A percentile compares a stretch with the other conserved stretches of the same genome.
Conservation (phyloP, 2,888 invertebrate genomes). For the Ischnura elegans region DNA sequence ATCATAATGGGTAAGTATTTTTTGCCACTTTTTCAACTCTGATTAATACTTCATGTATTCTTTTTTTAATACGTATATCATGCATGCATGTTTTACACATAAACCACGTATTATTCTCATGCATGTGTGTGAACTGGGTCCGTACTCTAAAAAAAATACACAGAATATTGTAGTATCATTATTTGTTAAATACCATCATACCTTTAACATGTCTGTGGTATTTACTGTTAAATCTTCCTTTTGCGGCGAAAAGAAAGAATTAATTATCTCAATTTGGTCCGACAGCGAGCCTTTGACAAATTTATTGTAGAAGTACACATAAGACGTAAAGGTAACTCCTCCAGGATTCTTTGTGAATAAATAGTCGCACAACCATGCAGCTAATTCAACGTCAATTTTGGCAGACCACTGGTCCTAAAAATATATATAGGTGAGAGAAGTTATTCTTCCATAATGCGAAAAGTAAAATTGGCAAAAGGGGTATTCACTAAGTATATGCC, state of each 20-base stretch:
- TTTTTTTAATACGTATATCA: no score
- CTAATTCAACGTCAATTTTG: not conserved
- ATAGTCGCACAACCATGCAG: not conserved
- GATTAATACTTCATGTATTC: no score
- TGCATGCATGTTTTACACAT: no score
- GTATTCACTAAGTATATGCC: not conserved
- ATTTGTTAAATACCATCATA: not conserved
- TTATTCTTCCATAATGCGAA: not conserved
- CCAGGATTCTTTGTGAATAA: not conserved
- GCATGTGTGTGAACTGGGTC: no score
- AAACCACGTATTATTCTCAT: no score
- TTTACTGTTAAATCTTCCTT: not conserved
- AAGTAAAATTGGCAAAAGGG: not conserved
- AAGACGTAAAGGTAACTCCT: conserved; percentile 15
- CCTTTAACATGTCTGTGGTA: conserved; percentile 21
- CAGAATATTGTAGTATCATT: no score
- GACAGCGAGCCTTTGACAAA: not conserved
- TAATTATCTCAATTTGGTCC: conserved; percentile 42
- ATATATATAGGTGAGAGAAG: no score
- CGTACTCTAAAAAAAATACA: no score
- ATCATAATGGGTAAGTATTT: no score
- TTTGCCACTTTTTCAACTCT: no score
- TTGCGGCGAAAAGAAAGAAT: not conserved
- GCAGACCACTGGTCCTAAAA: conserved; percentile 11
- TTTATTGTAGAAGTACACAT: conserved; percentile 7